phyloP scores from a whole-genome alignment of 37 sponge, comb jelly and placozoan species.

The Petrosia ficiformis region DNA sequence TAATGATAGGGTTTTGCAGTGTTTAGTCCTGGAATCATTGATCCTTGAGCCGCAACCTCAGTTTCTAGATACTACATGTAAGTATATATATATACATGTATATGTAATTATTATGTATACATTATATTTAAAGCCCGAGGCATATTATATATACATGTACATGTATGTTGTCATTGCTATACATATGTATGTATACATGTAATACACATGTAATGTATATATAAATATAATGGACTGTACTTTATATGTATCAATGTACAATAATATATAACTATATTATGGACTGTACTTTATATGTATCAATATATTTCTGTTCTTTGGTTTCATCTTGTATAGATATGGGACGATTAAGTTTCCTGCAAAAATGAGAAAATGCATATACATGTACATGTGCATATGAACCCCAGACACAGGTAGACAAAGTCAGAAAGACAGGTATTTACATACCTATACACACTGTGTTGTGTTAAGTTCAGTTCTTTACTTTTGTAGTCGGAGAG shows the following conservation, averaged over 20 bases:
- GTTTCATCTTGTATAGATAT: constrained; percentile 83
- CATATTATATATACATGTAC: no score
- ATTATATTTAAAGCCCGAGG: no score
- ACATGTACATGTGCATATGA: constrained; percentile 1
- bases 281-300: constrained; percentile 68
- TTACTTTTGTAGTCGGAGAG: constrained; percentile 85
- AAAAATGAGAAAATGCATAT: constrained; percentile 1
- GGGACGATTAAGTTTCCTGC: constrained; percentile 64
- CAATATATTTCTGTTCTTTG: constrained; percentile 61
- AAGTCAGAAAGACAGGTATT: background rate
- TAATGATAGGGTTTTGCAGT: constrained; percentile 93
- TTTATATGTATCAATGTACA: no score
- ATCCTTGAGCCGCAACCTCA: constrained; percentile 30
- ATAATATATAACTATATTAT: no score
- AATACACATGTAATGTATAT: no score
- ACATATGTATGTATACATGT: no score
- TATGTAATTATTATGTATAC: background rate
- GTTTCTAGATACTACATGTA: constrained; percentile 30
- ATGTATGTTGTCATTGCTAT: no score
- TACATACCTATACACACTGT: constrained; percentile 70
- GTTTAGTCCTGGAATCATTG: constrained; percentile 30
- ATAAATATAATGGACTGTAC: no score
- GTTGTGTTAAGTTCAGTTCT: constrained; percentile 72
- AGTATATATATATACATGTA: background rate
- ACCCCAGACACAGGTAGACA: background rate